Conservation (phyloP, 2,797 vertebrate genomes). For the Danio kyathit region DNA sequence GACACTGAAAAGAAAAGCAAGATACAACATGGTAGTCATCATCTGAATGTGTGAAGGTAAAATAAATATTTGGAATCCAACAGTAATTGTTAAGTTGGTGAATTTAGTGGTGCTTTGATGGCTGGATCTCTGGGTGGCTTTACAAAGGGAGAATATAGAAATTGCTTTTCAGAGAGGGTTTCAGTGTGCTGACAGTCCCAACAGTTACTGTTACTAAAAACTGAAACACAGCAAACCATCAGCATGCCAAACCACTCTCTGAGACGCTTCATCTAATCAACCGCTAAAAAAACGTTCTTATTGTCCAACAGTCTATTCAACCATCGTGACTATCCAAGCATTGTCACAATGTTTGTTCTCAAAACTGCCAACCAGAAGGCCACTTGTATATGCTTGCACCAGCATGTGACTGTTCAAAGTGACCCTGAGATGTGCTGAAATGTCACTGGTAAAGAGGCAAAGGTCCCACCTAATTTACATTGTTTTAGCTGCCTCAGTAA, state of each 20-base stretch:
- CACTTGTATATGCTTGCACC: background rate
- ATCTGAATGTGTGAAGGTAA: background rate
- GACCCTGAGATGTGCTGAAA: background rate
- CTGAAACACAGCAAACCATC: background rate
- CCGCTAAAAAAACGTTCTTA: background rate
- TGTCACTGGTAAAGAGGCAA: background rate
- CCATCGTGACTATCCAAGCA: background rate
- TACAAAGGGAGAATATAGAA: constrained; percentile 10
- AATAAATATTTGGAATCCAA: background rate
- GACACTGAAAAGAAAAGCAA: background rate
- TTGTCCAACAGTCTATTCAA: background rate
- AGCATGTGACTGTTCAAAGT: constrained; percentile 1
- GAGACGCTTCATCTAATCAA: background rate
- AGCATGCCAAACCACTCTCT: constrained; percentile 3
- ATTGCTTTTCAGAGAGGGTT: background rate
- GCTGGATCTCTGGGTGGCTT: background rate
- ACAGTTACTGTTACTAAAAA: constrained; percentile 11
- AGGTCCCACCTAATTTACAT: background rate
- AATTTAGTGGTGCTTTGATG: constrained; percentile 13
- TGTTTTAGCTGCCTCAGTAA: background rate
- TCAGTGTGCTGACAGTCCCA: constrained; percentile 13
- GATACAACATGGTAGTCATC: background rate
- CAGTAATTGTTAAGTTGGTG: background rate
- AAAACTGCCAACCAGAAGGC: background rate
- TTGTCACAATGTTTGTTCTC: background rate